These are phyloP conservation scores for Triplophysa bombifrons DNA, from an alignment of 2,797 vertebrate species.

Conservation along the genomic window DNA sequence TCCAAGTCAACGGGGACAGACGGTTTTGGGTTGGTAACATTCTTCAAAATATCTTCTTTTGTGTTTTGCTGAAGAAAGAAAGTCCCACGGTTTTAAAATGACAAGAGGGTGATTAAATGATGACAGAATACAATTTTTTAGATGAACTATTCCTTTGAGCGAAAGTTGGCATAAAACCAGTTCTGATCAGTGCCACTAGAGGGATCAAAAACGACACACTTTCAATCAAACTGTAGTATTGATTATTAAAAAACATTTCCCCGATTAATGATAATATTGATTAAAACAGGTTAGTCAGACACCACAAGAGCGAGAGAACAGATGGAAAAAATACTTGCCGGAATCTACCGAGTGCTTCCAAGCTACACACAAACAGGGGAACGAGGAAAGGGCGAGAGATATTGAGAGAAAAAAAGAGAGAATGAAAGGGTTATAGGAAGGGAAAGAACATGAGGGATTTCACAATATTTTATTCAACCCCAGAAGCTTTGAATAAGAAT, in stretches of 20 bases:
- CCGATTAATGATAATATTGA: background rate
- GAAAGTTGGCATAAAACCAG: too few relatives aligned
- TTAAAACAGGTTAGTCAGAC: background rate
- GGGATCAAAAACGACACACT: background rate
- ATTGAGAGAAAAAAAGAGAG: constrained; percentile 32
- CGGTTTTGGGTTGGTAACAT: too few relatives aligned
- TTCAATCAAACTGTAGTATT: background rate
- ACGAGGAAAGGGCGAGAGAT: constrained; percentile 31
- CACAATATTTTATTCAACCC: constrained; percentile 96
- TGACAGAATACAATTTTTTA: too few relatives aligned
- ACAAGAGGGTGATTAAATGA: too few relatives aligned
- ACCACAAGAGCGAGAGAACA: constrained; percentile 67
- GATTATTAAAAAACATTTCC: background rate
- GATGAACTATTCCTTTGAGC: too few relatives aligned
- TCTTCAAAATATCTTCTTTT: too few relatives aligned
- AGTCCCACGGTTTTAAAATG: too few relatives aligned
- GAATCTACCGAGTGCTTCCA: constrained; percentile 80
- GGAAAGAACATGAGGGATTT: constrained; percentile 76
- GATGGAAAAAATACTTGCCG: constrained; percentile 93
- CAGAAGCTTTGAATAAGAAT: constrained; percentile 89
- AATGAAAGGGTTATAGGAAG: constrained; percentile 27
- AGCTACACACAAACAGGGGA: constrained; percentile 35
- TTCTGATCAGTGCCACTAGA: too few relatives aligned
- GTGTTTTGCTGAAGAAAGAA: too few relatives aligned
- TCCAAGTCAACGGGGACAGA: too few relatives aligned